Conservation (phyloP, 2,888 invertebrate genomes). For the Palloptera scutellata region DNA sequence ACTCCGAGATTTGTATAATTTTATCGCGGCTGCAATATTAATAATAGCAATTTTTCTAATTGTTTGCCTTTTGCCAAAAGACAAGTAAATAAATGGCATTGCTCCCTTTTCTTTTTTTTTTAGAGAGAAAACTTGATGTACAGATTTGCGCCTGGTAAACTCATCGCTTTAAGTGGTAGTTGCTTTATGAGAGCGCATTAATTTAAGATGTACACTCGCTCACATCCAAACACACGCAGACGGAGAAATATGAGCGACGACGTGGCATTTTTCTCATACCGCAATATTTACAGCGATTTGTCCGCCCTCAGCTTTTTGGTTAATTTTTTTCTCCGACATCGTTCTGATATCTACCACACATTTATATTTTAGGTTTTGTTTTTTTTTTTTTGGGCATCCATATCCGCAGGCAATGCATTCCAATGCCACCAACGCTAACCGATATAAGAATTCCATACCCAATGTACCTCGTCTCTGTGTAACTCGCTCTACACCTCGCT, state of each 20-base stretch:
- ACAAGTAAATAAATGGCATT: conserved; percentile 2
- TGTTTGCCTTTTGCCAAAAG: conserved; percentile 12
- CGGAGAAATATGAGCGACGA: conserved; percentile 13
- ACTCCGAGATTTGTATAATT: neutral
- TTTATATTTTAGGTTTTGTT: too few relatives aligned
- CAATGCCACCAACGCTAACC: neutral
- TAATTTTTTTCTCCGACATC: too few relatives aligned
- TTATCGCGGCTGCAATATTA: conserved; percentile 7
- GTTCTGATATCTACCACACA: too few relatives aligned
- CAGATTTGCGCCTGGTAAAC: neutral
- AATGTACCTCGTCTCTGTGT: too few relatives aligned
- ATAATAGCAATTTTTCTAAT: conserved; percentile 33
- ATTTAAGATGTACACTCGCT: conserved; percentile 5
- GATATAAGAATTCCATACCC: too few relatives aligned
- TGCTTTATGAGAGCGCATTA: conserved; percentile 30
- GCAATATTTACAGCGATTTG: conserved; percentile 18
- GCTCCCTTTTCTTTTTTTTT: neutral
- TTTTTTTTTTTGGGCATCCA: conserved; percentile 1
- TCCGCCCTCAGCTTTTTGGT: neutral
- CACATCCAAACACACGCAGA: neutral
- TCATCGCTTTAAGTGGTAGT: conserved; percentile 36
- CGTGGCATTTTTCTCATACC: conserved; percentile 22
- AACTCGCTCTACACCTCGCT: too few relatives aligned
- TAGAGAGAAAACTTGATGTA: too few relatives aligned
- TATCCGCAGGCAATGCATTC: conserved; percentile 24